A percentile compares a stretch with the other conserved stretches of the same genome.
Conservation (phyloP, 2,113 vertebrate species). For the Panurus biarmicus region DNA sequence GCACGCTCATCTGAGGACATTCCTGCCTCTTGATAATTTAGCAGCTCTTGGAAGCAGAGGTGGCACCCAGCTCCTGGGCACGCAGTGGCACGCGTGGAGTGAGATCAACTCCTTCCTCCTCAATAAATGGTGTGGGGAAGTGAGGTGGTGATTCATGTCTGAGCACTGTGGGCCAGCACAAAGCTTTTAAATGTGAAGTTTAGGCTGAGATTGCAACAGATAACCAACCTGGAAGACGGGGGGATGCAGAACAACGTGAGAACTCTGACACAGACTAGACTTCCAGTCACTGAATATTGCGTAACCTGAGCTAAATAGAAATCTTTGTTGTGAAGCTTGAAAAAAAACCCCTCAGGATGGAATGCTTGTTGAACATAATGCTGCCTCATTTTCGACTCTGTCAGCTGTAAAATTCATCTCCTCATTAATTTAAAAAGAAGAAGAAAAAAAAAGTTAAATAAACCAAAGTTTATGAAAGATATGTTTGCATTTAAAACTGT, state of each 20-base stretch:
- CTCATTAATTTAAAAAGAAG: neutral
- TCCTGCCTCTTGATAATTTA: neutral
- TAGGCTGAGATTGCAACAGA: neutral
- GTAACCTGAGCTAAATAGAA: neutral
- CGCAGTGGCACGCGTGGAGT: neutral
- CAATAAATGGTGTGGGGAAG: neutral
- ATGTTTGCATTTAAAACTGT: constrained; percentile 33
- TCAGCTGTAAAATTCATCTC: neutral
- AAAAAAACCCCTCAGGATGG: neutral
- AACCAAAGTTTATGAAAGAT: constrained; percentile 16
- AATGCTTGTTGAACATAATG: neutral
- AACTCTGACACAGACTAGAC: neutral
- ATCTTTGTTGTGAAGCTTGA: neutral
- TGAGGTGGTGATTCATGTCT: neutral
- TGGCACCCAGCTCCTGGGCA: neutral
- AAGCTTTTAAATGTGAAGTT: neutral
- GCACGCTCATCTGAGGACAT: neutral
- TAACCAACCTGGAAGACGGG: neutral
- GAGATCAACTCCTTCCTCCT: neutral
- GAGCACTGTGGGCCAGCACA: neutral
- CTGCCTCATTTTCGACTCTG: neutral
- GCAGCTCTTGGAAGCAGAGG: neutral
- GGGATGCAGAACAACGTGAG: neutral
- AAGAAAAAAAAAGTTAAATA: neutral
- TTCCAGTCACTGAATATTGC: neutral